Evolutionary conservation across 1,140 invertebrate genomes (phyloP).

Genomic region (Cephus cinctus): DNA sequence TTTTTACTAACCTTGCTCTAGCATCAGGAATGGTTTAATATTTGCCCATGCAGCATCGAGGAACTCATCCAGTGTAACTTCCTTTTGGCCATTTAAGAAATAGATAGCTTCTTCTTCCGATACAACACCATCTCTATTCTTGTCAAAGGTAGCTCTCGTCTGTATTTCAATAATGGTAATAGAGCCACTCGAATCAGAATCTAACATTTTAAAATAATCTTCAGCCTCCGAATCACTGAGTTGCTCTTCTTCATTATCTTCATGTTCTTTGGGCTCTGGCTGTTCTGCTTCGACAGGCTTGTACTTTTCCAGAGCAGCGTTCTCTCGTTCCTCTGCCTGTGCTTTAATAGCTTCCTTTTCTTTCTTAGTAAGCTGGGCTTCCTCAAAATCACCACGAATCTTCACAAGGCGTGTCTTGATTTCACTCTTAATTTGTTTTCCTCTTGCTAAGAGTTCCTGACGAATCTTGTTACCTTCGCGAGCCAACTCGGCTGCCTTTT

Average conservation of each 20-base stretch:
- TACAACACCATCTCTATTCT: slow-evolving; percentile 83
- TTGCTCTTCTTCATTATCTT: slow-evolving; percentile 64
- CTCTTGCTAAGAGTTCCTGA: slow-evolving; percentile 73
- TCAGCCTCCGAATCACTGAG: slow-evolving; percentile 63
- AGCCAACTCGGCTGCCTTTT: slow-evolving; percentile 69
- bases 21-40: slow-evolving; percentile 76
- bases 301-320: slow-evolving; percentile 74
- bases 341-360: slow-evolving; percentile 76
- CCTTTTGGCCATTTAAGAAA: slow-evolving; percentile 73
- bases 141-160: slow-evolving; percentile 78
- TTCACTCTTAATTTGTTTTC: slow-evolving; percentile 72
- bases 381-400: slow-evolving; percentile 69
- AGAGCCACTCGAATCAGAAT: slow-evolving; percentile 76
- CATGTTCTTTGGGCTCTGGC: too few species aligned
- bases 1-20: slow-evolving; percentile 64
- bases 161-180: slow-evolving; percentile 78
- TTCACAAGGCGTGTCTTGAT: slow-evolving; percentile 69
- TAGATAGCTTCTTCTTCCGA: slow-evolving; percentile 83
- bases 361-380: slow-evolving; percentile 68
- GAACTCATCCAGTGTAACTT: slow-evolving; percentile 72
- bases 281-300: slow-evolving; percentile 56
- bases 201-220: slow-evolving; percentile 71
- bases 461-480: slow-evolving; percentile 77
- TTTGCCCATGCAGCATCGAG: slow-evolving; percentile 68
- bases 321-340: slow-evolving; percentile 72